These are phyloP conservation scores for Pithys albifrons DNA, from an alignment of 2,113 vertebrate genomes.

Conservation along the genomic window DNA sequence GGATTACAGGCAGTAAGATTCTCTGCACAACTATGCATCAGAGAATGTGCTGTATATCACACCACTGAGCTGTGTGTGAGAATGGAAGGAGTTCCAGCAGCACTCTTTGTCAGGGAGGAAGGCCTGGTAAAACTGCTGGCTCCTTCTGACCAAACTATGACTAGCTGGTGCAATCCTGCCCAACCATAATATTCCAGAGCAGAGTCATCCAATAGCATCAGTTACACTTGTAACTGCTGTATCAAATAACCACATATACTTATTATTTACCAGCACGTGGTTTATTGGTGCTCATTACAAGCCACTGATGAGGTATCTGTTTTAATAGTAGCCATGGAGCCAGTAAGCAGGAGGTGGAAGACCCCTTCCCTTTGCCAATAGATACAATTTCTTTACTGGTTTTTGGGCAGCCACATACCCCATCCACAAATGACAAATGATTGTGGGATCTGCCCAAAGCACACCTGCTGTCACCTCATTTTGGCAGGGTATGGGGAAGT, in stretches of 20 bases:
- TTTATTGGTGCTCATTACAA: conserved; percentile 59
- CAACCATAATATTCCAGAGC: conserved; percentile 23
- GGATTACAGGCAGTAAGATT: not conserved
- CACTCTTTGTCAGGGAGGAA: not conserved
- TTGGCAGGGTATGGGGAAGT: not conserved
- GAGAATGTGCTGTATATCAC: not conserved
- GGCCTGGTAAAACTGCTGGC: not conserved
- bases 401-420: not conserved
- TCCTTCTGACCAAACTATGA: not conserved
- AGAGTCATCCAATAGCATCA: not conserved
- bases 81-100: not conserved
- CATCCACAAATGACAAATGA: not conserved
- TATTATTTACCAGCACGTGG: conserved; percentile 55
- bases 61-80: not conserved
- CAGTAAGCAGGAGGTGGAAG: conserved; percentile 2
- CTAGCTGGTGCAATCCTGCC: not conserved
- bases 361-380: not conserved
- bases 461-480: not conserved
- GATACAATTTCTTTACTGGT: conserved; percentile 4
- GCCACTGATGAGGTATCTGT: conserved; percentile 46
- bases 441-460: not conserved
- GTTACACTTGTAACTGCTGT: conserved; percentile 24
- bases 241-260: conserved; percentile 43
- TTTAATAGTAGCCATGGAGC: not conserved
- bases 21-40: not conserved